Evolutionary conservation across 1,140 invertebrate genomes (phyloP), one percentile per base, ranked within the genome.

Genomic region (Trissolcus basalis): DNA sequence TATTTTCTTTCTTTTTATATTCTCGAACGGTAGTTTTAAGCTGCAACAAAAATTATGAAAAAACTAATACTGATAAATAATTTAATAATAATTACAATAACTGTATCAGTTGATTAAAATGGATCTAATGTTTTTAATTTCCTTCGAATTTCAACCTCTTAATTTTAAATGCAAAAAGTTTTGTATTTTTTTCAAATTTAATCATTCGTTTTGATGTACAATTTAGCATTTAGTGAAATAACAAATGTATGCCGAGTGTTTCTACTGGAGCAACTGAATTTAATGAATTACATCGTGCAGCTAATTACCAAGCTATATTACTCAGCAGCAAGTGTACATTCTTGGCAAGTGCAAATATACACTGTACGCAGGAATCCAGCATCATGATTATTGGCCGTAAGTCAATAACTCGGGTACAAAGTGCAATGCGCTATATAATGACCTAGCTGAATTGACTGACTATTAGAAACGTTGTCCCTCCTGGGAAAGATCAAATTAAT

Each of bases 331-430:
- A 77, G 61, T 63, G 58, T 71, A 74, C 60, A 69, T 68, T 72
- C 55, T 69, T 56, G 55, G 60, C 19, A 61, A 63, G 65, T 71
- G 80, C 58, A 73, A 80, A 77, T 65, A 79, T 76, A 74, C 61
- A 77, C 77, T 73, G 50, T 69, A 54, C 16, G 68, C 48, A 68
- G 56, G 77, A 79, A 85, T 83, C 83, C 80, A 80, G 79, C 82
- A 82, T 76, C 80, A 80, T 81, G 84, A 87, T 84, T 85, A 86
- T 87, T 85, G 83, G 82, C 83, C 78, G 81, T 86, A 83, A 86
- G 86, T 87, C 86, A 87, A 87, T 86, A 87, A 84, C 83, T 83
- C 86, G 81, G 81, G 82, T 81, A 83, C 83, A 82, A 83, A 83
- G 80, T 80, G 53, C 64, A 64, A 77, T 76, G 53, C 68, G 67